Percentiles rank a stretch among this genome's conserved stretches.
These are phyloP conservation scores for Apis cerana DNA, from an alignment of 1,140 invertebrate genomes.

Conservation along the genomic window DNA sequence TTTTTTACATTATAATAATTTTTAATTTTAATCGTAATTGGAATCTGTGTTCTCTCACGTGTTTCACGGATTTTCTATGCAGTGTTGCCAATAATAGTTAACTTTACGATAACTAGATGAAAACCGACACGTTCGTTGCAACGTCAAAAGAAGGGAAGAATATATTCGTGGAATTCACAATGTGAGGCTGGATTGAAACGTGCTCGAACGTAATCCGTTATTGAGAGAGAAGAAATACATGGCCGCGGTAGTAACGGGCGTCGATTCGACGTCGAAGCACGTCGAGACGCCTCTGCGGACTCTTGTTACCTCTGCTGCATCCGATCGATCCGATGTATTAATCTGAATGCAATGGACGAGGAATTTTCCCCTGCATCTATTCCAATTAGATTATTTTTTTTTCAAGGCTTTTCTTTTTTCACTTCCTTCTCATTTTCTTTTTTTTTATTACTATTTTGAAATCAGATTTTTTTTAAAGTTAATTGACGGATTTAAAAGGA, in stretches of 20 bases:
- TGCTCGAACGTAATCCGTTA: constrained; percentile 39
- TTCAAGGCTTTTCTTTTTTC: too few species aligned
- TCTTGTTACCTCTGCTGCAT: not conserved
- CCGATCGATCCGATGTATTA: constrained; percentile 36
- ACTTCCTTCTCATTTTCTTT: not conserved
- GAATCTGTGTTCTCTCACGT: too few species aligned
- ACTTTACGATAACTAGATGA: constrained; percentile 1
- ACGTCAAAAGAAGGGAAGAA: not conserved
- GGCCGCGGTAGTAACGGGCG: constrained; percentile 7
- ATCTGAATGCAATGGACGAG: not conserved
- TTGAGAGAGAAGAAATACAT: constrained; percentile 28
- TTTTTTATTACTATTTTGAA: not conserved
- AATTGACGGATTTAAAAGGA: not conserved
- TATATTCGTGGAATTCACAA: constrained; percentile 36
- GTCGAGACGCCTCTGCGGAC: constrained; percentile 38
- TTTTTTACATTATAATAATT: too few species aligned
- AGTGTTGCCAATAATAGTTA: too few species aligned
- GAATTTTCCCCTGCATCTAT: not conserved
- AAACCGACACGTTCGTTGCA: constrained; percentile 10
- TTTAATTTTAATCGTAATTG: too few species aligned
- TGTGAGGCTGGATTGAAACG: constrained; percentile 20
- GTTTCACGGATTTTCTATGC: not conserved
- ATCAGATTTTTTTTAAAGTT: too few species aligned
- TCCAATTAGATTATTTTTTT: not conserved
- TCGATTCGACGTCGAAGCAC: constrained; percentile 35